phyloP scores from a whole-genome alignment of 1,140 invertebrate species.

The Drosophila pseudoananassae region DNA sequence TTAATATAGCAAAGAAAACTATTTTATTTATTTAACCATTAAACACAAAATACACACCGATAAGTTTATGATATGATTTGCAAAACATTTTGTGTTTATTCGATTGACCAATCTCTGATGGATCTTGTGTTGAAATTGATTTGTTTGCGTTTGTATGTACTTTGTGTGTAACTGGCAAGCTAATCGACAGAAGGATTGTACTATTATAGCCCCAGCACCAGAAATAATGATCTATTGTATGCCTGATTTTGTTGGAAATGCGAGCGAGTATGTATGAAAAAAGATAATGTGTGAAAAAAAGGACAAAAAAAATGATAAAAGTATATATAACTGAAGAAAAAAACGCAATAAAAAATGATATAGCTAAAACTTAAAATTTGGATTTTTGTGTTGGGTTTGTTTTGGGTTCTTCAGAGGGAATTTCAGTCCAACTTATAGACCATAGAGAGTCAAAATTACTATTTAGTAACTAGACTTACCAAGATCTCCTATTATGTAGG shows the following conservation, averaged over 20 bases:
- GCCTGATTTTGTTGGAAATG: slow-evolving; percentile 66
- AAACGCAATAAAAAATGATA: slow-evolving; percentile 65
- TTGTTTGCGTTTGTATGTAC: slow-evolving; percentile 31
- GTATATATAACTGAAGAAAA: slow-evolving; percentile 45
- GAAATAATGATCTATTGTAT: slow-evolving; percentile 57
- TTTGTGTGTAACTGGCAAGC: slow-evolving; percentile 54
- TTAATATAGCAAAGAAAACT: slow-evolving; percentile 43
- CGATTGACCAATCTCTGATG: slow-evolving; percentile 15
- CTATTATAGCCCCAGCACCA: slow-evolving; percentile 39
- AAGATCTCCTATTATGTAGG: slow-evolving; percentile 37
- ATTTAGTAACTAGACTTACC: background rate
- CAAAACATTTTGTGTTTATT: slow-evolving; percentile 35
- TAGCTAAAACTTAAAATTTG: slow-evolving; percentile 56
- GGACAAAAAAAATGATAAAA: slow-evolving; percentile 46
- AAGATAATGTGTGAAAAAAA: slow-evolving; percentile 52
- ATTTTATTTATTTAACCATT: slow-evolving; percentile 64
- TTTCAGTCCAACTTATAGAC: too few relatives aligned
- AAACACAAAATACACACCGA: slow-evolving; percentile 22
- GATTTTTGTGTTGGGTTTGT: background rate
- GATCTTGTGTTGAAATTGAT: slow-evolving; percentile 17
- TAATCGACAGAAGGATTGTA: slow-evolving; percentile 37
- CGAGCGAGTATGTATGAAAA: slow-evolving; percentile 64
- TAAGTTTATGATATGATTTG: slow-evolving; percentile 35
- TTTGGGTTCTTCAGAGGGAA: background rate
- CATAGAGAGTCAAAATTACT: too few relatives aligned